phyloP scores from a whole-genome alignment of 2,113 vertebrate species.

The Terrapene triunguis region DNA sequence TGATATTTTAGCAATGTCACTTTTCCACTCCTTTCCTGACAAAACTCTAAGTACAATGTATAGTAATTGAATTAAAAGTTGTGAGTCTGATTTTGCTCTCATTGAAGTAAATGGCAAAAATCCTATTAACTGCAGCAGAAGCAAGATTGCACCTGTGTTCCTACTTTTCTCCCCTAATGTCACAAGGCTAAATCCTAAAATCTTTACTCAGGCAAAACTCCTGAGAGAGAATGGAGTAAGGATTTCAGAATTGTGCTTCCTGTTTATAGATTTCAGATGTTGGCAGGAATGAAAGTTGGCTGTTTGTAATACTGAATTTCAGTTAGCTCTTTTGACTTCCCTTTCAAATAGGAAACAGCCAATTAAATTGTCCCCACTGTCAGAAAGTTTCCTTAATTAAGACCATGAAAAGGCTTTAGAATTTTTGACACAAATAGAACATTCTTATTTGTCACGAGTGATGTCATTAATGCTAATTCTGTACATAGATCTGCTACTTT shows the following conservation, averaged over 20 bases:
- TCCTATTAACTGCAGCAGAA: background rate
- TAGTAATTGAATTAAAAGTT: background rate
- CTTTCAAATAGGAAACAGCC: conserved; percentile 41
- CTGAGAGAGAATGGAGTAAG: conserved; percentile 28
- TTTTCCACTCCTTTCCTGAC: accelerated
- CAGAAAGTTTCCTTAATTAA: conserved; percentile 73
- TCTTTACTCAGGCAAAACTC: conserved; percentile 20
- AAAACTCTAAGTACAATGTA: background rate
- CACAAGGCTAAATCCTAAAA: background rate
- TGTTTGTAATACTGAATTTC: conserved; percentile 49
- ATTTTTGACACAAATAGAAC: conserved; percentile 69
- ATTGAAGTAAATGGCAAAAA: background rate
- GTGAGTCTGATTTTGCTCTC: background rate
- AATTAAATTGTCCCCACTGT: conserved; percentile 45
- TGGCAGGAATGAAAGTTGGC: conserved; percentile 49
- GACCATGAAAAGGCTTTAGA: conserved; percentile 65
- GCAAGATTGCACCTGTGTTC: background rate
- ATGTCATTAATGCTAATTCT: background rate
- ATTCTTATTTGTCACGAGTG: background rate
- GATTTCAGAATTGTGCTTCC: background rate
- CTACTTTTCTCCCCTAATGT: background rate
- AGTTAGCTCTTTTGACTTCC: conserved; percentile 52
- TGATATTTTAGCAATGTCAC: background rate
- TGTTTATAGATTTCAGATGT: conserved; percentile 59
- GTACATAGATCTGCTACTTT: conserved; percentile 12